These are phyloP conservation scores for Papilio demoleus DNA, from an alignment of 2,888 invertebrate genomes.

Conservation along the genomic window DNA sequence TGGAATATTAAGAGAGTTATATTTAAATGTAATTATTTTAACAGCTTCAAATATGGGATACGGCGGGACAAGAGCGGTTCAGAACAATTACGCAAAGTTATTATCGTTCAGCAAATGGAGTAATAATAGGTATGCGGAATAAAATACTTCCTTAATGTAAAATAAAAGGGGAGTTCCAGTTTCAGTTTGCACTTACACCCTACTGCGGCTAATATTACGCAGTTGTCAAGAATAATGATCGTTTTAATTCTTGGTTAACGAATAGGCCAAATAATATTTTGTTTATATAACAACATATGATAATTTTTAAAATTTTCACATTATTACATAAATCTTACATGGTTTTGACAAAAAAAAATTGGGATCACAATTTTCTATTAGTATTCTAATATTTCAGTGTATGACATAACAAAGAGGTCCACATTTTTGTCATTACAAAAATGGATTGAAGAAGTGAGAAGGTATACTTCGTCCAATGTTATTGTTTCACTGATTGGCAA, in stretches of 20 bases:
- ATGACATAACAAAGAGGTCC: conserved; percentile 96
- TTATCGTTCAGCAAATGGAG: conserved; percentile 98
- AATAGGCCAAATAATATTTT: neutral
- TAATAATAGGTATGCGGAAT: conserved; percentile 89
- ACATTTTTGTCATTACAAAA: conserved; percentile 95
- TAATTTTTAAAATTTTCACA: neutral
- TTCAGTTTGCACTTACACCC: neutral
- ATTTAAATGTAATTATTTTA: conserved; percentile 48
- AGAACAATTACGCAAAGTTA: conserved; percentile 98
- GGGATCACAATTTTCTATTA: too few species aligned
- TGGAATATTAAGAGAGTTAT: conserved; percentile 35
- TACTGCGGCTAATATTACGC: neutral
- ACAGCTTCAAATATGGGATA: conserved; percentile 98
- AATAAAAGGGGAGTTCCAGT: neutral
- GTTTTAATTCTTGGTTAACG: neutral
- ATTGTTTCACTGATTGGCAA: conserved; percentile 96
- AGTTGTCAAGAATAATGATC: neutral
- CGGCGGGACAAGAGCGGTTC: conserved; percentile 98
- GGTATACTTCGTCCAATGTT: conserved; percentile 96
- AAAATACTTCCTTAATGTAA: conserved; percentile 10
- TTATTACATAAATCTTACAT: conserved; percentile 20
- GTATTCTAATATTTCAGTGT: conserved; percentile 84
- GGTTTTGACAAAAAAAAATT: too few species aligned
- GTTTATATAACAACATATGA: neutral
- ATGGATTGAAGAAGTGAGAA: conserved; percentile 98